Percentiles rank a stretch among this genome's conserved stretches.
phyloP scores from a whole-genome alignment of 2,113 vertebrate species.

The Kryptolebias marmoratus region DNA sequence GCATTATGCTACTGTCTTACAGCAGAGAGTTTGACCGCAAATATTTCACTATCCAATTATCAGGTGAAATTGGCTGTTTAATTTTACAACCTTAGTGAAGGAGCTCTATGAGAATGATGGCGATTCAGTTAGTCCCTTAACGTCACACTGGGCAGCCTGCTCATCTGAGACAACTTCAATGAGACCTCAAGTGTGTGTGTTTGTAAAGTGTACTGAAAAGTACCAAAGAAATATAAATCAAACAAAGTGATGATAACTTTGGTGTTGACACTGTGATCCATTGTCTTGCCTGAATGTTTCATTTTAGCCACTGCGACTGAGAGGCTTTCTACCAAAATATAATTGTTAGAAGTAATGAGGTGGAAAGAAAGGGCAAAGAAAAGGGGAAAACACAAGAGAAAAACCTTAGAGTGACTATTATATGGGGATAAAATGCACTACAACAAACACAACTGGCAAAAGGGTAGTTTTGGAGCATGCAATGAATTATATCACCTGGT shows the following conservation, averaged over 20 bases:
- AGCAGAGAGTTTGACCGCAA: constrained; percentile 53
- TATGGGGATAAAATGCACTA: constrained; percentile 27
- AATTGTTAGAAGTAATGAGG: constrained; percentile 78
- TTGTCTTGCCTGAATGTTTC: constrained; percentile 66
- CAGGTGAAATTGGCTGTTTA: constrained; percentile 76
- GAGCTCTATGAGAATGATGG: constrained; percentile 58
- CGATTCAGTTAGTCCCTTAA: constrained; percentile 59
- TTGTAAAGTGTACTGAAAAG: constrained; percentile 33
- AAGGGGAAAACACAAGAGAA: constrained; percentile 40
- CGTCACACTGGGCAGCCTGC: constrained; percentile 46
- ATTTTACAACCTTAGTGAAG: constrained; percentile 70
- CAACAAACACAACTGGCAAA: constrained; percentile 60
- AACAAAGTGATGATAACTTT: constrained; percentile 77
- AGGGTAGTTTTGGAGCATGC: constrained; percentile 34
- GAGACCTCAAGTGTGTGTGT: constrained; percentile 31
- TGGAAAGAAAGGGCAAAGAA: constrained; percentile 68
- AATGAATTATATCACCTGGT: constrained; percentile 38
- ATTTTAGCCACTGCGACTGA: constrained; percentile 67
- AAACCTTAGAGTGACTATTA: constrained; percentile 43
- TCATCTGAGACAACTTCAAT: constrained; percentile 55
- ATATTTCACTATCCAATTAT: constrained; percentile 75
- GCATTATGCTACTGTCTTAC: constrained; percentile 52
- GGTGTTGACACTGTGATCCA: constrained; percentile 71
- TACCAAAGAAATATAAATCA: constrained; percentile 68
- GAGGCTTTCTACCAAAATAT: constrained; percentile 67